phyloP scores from a whole-genome alignment of 2,888 invertebrate genomes.

The Hirtodrosophila duncani region DNA sequence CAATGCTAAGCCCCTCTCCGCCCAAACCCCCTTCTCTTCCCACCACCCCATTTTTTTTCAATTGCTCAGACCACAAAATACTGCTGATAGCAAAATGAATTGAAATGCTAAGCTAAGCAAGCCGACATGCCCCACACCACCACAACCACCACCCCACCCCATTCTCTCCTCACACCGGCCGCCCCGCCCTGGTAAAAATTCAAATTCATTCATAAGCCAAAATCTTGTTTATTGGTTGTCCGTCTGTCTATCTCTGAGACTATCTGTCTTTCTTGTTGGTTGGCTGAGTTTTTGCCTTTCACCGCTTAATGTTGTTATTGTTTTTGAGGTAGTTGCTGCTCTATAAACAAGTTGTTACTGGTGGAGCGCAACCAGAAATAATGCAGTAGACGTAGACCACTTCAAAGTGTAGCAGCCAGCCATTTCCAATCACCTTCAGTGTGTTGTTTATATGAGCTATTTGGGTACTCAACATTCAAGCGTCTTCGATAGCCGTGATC shows the following conservation, averaged over 20 bases:
- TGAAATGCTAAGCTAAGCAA: conserved; percentile 40
- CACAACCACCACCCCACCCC: neutral
- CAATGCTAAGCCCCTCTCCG: too few relatives aligned
- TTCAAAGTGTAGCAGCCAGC: conserved; percentile 8
- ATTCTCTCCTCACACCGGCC: neutral
- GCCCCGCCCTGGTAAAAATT: conserved; percentile 10
- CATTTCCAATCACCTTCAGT: too few relatives aligned
- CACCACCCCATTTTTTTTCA: too few relatives aligned
- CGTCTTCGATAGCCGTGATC: conserved; percentile 72
- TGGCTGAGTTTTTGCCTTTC: conserved; percentile 45
- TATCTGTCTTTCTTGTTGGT: conserved; percentile 10
- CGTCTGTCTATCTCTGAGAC: conserved; percentile 6
- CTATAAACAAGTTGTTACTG: conserved; percentile 18
- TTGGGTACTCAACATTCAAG: conserved; percentile 19
- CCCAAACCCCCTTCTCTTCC: too few relatives aligned
- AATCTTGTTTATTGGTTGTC: conserved; percentile 63
- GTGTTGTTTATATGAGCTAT: conserved; percentile 13
- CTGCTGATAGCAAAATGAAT: conserved; percentile 53
- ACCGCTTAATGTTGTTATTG: conserved; percentile 27
- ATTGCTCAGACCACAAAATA: conserved; percentile 30
- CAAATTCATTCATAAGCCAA: conserved; percentile 63
- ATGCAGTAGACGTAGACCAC: too few relatives aligned
- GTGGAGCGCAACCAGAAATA: conserved; percentile 31
- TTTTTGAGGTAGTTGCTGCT: conserved; percentile 37
- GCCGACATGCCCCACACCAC: neutral